These are phyloP conservation scores for Formicarius rufipectus DNA, from an alignment of 2,113 vertebrate genomes.

Conservation along the genomic window DNA sequence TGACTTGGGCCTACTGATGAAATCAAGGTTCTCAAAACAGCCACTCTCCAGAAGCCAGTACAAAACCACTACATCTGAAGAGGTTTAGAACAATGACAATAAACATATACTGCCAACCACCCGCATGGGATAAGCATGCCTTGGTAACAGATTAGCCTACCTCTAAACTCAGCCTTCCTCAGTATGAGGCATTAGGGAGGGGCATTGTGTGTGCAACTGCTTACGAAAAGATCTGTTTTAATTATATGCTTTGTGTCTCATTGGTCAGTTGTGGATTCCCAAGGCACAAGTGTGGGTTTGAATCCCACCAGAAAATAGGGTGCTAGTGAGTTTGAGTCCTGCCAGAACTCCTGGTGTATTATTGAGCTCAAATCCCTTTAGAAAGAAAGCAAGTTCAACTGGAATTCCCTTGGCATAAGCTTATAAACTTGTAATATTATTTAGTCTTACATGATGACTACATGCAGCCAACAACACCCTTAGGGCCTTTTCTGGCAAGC, in stretches of 20 bases:
- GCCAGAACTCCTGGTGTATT: neutral
- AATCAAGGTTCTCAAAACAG: neutral
- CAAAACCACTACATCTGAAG: neutral
- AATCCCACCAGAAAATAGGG: neutral
- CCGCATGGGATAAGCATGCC: neutral
- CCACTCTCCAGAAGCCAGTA: neutral
- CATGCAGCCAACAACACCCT: too few relatives aligned
- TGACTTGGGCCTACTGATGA: neutral
- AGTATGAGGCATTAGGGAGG: neutral
- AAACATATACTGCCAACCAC: neutral
- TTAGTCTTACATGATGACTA: neutral
- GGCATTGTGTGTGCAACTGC: neutral
- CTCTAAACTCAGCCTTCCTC: neutral
- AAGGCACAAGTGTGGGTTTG: neutral
- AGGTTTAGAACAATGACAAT: neutral
- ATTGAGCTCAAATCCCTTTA: neutral
- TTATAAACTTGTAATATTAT: neutral
- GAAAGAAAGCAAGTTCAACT: neutral
- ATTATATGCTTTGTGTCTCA: neutral
- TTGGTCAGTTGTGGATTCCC: neutral
- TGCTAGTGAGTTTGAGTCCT: neutral
- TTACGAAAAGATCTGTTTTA: neutral
- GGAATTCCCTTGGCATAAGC: neutral
- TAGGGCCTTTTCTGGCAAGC: neutral
- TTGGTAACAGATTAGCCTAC: neutral